These are phyloP conservation scores for Lepus europaeus DNA, from an alignment of 2,113 vertebrate genomes.

Conservation along the genomic window DNA sequence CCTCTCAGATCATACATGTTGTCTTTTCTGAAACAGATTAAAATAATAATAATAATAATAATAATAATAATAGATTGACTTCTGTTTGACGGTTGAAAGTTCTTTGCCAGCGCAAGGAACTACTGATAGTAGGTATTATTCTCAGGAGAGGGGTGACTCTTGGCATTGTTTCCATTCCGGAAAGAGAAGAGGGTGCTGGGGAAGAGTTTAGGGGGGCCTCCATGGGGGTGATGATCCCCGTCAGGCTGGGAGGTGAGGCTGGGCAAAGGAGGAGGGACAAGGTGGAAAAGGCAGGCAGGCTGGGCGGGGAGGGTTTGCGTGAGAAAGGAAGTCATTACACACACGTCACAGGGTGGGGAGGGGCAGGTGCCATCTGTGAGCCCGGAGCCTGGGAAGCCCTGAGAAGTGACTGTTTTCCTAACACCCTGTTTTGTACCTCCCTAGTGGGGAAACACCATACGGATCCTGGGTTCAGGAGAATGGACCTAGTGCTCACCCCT, in stretches of 20 bases:
- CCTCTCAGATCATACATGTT: neutral
- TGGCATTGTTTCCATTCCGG: neutral
- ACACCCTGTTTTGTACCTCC: neutral
- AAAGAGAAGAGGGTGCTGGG: neutral
- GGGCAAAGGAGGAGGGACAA: neutral
- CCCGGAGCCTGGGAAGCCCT: neutral
- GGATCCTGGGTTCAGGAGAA: constrained; percentile 89
- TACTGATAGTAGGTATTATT: neutral
- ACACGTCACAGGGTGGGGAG: too few species aligned
- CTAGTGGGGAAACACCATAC: constrained; percentile 90
- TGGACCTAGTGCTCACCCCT: constrained; percentile 88
- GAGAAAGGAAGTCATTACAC: too few species aligned
- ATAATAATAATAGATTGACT: too few species aligned
- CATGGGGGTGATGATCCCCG: neutral
- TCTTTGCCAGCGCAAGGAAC: neutral
- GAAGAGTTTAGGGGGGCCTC: neutral
- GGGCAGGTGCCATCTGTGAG: too few species aligned
- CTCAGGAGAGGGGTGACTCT: neutral
- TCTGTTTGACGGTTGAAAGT: neutral
- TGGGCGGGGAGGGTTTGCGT: accelerated
- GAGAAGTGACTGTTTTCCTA: neutral
- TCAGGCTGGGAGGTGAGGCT: neutral
- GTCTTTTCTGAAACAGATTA: neutral
- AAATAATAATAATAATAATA: neutral
- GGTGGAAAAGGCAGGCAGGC: neutral